Evolutionary conservation across 2,888 invertebrate species (phyloP), one percentile per base, ranked within the genome.

Genomic region (Nomada hirtipes): DNA sequence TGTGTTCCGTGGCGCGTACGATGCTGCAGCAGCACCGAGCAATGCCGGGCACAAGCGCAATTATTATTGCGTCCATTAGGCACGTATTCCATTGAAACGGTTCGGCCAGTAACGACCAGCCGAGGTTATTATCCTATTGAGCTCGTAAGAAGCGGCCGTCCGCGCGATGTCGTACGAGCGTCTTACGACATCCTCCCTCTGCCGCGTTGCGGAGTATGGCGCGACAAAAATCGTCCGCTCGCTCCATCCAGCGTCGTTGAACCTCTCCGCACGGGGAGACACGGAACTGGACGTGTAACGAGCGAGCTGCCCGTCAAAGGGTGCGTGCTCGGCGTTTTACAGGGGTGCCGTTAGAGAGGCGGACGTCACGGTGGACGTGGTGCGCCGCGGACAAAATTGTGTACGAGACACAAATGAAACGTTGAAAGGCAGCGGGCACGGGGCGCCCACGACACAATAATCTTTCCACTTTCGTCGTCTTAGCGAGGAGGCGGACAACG

Each of bases 41-140:
- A 42, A 20, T 50, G 36, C 42, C 80, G 65, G 85, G 86, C 87
- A 87, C 90, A 89, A 88, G 90, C 86, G 85, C 87, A 90, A 91
- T 91, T 91, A 91, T 90, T 88, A 83, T 89, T 89, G 86, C 85
- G 83, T 86, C 89, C 89, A 90, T 91, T 89, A 88, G 84, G 76
- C 83, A 78, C 81, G 61, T 82, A 85, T 85, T 89, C 85, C 84
- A 90, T 89, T 90, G 84, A 87, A 86, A 84, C 80, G 86, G 86
- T 89, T 88, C 88, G 87, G 74, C 64, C 82, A 78, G 81, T 73
- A 71, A 78, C 82, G 78, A 72, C 76, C 81, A 80, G 71, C 82
- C 55, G 77, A 73, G 86, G 85, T 90, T 89, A 92, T 93, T 93
- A 93, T 92, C 90, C 91, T 91, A 92, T 92, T 93, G 90, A 93